A percentile compares a stretch with the other conserved stretches of the same genome.
These are phyloP conservation scores for Chroicocephalus ridibundus DNA, from an alignment of 2,113 vertebrate species.

Conservation along the genomic window DNA sequence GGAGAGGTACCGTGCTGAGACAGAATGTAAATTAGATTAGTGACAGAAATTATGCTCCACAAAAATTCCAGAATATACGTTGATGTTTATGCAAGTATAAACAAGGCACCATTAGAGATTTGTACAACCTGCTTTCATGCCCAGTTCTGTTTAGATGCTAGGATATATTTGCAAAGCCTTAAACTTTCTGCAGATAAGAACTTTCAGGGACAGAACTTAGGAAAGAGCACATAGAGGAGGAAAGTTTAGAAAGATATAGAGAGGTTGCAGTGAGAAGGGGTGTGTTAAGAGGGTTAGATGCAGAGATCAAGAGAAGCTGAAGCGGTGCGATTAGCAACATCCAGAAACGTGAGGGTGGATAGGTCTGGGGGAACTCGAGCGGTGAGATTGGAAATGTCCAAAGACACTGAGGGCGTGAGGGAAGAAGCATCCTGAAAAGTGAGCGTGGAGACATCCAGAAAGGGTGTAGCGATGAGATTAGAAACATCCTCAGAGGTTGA, in stretches of 20 bases:
- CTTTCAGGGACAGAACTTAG: background rate
- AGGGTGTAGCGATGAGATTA: background rate
- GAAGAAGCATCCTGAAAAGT: conserved; percentile 9
- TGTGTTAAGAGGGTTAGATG: background rate
- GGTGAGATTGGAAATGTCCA: conserved; percentile 13
- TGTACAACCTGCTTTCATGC: background rate
- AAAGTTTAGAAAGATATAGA: background rate
- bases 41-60: background rate
- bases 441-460: conserved; percentile 6
- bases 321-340: background rate
- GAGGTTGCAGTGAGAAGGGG: background rate
- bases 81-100: background rate
- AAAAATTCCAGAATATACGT: background rate
- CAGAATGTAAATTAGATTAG: background rate
- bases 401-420: background rate
- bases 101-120: conserved; percentile 8
- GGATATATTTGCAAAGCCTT: background rate
- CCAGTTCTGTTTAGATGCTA: background rate
- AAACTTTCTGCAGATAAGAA: background rate
- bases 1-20: background rate
- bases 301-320: conserved; percentile 6
- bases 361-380: conserved; percentile 9
- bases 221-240: background rate
- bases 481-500: background rate
- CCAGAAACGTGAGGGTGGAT: conserved; percentile 27